These are phyloP conservation scores for Isurus oxyrinchus DNA, from an alignment of 2,113 vertebrate species.

Conservation along the genomic window DNA sequence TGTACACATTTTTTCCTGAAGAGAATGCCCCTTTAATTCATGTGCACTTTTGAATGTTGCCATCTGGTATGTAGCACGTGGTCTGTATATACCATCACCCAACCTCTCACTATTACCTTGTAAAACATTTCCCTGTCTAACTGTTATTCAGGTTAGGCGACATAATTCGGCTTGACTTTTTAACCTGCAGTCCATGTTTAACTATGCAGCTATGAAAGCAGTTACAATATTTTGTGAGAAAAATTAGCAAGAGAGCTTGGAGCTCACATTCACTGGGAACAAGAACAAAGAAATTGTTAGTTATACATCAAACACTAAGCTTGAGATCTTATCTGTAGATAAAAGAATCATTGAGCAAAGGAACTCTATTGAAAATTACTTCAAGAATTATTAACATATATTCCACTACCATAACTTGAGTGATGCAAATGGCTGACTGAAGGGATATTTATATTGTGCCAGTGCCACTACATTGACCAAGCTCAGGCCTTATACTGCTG, in stretches of 20 bases:
- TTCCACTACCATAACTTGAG: not conserved
- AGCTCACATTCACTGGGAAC: not conserved
- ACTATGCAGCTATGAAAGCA: not conserved
- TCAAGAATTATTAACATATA: slow-evolving; percentile 8
- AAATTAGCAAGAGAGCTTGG: not conserved
- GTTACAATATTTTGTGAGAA: not conserved
- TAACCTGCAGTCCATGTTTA: not conserved
- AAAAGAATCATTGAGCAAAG: not conserved
- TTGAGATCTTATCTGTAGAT: slow-evolving; percentile 2
- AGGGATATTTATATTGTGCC: not conserved
- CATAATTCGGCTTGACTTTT: not conserved
- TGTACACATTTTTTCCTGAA: not conserved
- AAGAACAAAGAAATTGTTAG: not conserved
- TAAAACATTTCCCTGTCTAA: not conserved
- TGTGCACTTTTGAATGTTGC: not conserved
- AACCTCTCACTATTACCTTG: not conserved
- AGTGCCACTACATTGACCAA: not conserved
- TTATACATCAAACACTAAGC: not conserved
- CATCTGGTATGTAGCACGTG: not conserved
- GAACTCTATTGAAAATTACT: not conserved
- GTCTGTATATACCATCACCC: not conserved
- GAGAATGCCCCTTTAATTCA: not conserved
- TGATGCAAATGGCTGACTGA: not conserved
- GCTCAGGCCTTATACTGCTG: not conserved
- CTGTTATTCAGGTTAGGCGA: not conserved